These are phyloP conservation scores for Caenorhabditis virilis DNA, from an alignment of 2,888 invertebrate genomes.

Conservation along the genomic window DNA sequence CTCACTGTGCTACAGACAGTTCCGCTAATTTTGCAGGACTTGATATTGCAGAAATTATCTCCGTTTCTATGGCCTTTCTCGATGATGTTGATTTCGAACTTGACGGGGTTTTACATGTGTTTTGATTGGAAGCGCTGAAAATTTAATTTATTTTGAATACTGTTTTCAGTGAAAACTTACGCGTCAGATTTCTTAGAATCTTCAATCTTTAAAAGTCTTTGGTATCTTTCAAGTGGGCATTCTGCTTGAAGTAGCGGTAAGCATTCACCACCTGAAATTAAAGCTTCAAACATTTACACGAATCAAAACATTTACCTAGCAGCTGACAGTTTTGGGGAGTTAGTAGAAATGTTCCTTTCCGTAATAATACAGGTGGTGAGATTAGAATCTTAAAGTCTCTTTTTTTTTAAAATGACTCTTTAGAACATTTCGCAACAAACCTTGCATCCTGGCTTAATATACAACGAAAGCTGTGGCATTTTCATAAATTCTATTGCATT, in stretches of 20 bases:
- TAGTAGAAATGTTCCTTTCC: conserved; percentile 40
- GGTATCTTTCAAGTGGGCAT: conserved; percentile 12
- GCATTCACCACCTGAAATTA: conserved; percentile 18
- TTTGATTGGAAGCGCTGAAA: too few relatives aligned
- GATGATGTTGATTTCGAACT: too few relatives aligned
- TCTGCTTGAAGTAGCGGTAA: conserved; percentile 4
- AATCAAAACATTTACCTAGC: too few relatives aligned
- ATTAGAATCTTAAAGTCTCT: conserved; percentile 14
- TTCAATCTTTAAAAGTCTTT: not conserved
- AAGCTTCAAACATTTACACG: too few relatives aligned
- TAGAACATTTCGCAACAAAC: too few relatives aligned
- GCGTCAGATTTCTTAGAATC: not conserved
- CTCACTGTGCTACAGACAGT: too few relatives aligned
- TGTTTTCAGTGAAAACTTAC: too few relatives aligned
- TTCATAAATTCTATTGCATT: conserved; percentile 28
- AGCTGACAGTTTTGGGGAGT: conserved; percentile 24
- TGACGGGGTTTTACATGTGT: too few relatives aligned
- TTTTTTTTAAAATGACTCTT: too few relatives aligned
- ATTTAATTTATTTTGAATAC: not conserved
- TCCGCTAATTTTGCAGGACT: too few relatives aligned
- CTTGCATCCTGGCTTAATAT: conserved; percentile 26
- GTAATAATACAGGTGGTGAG: conserved; percentile 10
- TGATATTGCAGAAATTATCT: too few relatives aligned
- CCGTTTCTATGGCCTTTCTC: too few relatives aligned
- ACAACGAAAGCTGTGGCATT: conserved; percentile 14